A percentile compares a stretch with the other conserved stretches of the same genome.
Conservation (phyloP, 2,113 vertebrate genomes). For the Trichechus manatus region DNA sequence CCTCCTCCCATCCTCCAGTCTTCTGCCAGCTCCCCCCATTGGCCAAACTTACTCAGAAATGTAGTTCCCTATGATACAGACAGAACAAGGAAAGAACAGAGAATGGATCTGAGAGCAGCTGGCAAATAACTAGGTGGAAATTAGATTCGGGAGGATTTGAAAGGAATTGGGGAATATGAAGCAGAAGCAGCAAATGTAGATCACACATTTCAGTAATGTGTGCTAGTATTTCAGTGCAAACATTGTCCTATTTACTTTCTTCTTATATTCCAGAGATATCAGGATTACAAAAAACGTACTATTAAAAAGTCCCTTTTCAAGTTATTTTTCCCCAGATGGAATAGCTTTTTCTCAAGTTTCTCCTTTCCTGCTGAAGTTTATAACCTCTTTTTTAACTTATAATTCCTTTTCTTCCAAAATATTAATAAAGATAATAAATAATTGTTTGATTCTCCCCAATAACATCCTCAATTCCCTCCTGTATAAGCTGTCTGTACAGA, state of each 20-base stretch:
- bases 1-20: too few relatives aligned
- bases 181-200: background rate
- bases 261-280: background rate
- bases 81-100: background rate
- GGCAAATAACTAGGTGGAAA: background rate
- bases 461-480: constrained; percentile 6
- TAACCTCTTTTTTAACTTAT: constrained; percentile 47
- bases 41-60: background rate
- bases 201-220: background rate
- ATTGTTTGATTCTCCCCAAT: constrained; percentile 7
- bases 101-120: background rate
- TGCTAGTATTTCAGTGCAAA: background rate
- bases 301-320: constrained; percentile 11
- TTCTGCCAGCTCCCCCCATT: background rate
- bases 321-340: constrained; percentile 39
- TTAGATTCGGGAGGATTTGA: background rate
- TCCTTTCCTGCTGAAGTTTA: constrained; percentile 51
- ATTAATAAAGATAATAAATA: constrained; percentile 51
- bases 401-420: constrained; percentile 58
- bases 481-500: background rate
- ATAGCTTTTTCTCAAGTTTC: constrained; percentile 21
- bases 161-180: background rate
- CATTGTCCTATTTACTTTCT: background rate
- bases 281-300: background rate
- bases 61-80: background rate